Evolutionary conservation across 2,888 invertebrate species (phyloP).

Genomic region (Lepidochrysops patricia): DNA sequence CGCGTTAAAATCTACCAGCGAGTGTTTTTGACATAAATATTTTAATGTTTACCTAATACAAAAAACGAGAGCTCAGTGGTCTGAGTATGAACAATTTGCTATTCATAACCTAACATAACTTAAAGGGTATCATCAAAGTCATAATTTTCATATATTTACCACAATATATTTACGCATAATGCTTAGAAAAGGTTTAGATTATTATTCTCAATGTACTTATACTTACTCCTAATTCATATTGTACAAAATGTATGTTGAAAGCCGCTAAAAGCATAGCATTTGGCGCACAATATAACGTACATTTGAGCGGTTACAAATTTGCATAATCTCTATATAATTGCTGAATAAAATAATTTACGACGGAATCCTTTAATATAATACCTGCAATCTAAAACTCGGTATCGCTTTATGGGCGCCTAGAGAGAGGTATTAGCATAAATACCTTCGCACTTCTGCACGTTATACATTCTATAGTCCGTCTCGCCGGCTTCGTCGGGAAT

Average conservation of each 20-base stretch:
- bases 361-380: slow-evolving; percentile 11
- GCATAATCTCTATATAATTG: slow-evolving; percentile 10
- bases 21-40: not conserved
- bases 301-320: not conserved
- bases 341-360: not conserved
- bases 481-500: not conserved
- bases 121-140: too few species aligned
- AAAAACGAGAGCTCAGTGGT: too few species aligned
- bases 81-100: too few species aligned
- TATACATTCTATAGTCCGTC: not conserved
- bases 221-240: too few species aligned
- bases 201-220: too few species aligned
- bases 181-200: too few species aligned
- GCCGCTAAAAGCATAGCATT: not conserved
- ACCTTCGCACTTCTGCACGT: not conserved
- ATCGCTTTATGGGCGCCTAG: not conserved
- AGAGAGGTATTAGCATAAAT: slow-evolving; percentile 6
- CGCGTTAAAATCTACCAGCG: not conserved
- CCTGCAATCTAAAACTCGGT: slow-evolving; percentile 3
- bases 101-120: too few species aligned
- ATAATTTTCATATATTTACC: too few species aligned
- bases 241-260: too few species aligned
- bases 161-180: too few species aligned
- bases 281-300: not conserved
- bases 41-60: not conserved